Conservation (phyloP, 1,140 invertebrate genomes). For the Eriocheir sinensis region DNA sequence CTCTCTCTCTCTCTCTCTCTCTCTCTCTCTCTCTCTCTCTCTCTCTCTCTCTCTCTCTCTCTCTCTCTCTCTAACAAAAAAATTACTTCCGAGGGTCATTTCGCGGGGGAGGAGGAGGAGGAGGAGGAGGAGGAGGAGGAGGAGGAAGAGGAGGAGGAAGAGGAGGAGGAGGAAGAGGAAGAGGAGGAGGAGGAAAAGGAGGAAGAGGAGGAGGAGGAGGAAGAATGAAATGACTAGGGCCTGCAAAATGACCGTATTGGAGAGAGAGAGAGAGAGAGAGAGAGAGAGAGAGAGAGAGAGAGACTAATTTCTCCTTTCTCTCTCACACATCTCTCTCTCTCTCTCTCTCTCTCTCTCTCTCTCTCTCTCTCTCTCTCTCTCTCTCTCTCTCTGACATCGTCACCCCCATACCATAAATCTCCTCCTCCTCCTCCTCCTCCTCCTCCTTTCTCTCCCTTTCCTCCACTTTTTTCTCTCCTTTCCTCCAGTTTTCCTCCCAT, state of each 20-base stretch:
- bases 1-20: too few species aligned
- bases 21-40: too few species aligned
- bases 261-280: not conserved
- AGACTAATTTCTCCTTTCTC: not conserved
- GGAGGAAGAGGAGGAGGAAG: not conserved
- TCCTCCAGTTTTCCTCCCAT: too few species aligned
- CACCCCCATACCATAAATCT: not conserved
- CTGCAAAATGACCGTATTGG: too few species aligned
- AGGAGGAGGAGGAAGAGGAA: not conserved
- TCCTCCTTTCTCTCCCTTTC: too few species aligned
- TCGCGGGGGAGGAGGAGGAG: too few species aligned
- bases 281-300: not conserved
- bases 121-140: not conserved
- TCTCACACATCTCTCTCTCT: slow-evolving; percentile 16
- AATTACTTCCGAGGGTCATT: too few species aligned
- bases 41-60: too few species aligned
- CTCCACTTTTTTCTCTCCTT: too few species aligned
- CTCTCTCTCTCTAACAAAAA: too few species aligned
- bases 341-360: slow-evolving; percentile 3
- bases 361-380: not conserved
- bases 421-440: not conserved
- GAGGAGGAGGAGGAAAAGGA: not conserved
- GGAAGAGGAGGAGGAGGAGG: not conserved
- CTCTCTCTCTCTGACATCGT: not conserved
- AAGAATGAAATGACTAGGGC: not conserved